phyloP scores from a whole-genome alignment of 2,888 invertebrate genomes.

The Mythimna albipuncta region DNA sequence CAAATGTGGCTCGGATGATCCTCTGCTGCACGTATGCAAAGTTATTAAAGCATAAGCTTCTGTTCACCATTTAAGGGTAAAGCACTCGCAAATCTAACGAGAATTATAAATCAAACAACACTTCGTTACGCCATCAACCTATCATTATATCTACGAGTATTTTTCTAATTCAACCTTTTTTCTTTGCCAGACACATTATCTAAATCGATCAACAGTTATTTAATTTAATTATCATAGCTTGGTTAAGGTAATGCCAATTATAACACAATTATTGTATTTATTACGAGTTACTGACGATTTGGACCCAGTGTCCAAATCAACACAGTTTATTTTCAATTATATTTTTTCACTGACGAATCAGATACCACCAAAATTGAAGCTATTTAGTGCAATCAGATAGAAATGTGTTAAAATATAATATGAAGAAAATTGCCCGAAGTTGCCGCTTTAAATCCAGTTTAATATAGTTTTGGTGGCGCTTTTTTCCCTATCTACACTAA shows the following conservation, averaged over 20 bases:
- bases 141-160: neutral
- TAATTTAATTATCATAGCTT: slow-evolving; percentile 52
- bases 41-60: slow-evolving; percentile 30
- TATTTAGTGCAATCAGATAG: too few relatives aligned
- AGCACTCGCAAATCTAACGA: slow-evolving; percentile 8
- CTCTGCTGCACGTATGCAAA: neutral
- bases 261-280: slow-evolving; percentile 56
- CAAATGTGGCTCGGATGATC: neutral
- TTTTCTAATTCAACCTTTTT: slow-evolving; percentile 50
- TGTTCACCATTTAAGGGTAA: slow-evolving; percentile 24
- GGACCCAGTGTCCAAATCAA: too few relatives aligned
- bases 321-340: too few relatives aligned
- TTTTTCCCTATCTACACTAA: too few relatives aligned
- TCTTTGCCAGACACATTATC: slow-evolving; percentile 19
- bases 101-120: slow-evolving; percentile 36
- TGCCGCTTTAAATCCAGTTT: too few relatives aligned
- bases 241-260: slow-evolving; percentile 50
- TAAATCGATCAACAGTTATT: slow-evolving; percentile 48
- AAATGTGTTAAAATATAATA: too few relatives aligned
- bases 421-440: too few relatives aligned
- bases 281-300: too few relatives aligned
- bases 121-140: slow-evolving; percentile 5
- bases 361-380: too few relatives aligned
- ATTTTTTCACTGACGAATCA: too few relatives aligned
- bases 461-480: too few relatives aligned